These are phyloP conservation scores for Ophraella communa DNA, from an alignment of 2,888 invertebrate genomes.

Conservation along the genomic window DNA sequence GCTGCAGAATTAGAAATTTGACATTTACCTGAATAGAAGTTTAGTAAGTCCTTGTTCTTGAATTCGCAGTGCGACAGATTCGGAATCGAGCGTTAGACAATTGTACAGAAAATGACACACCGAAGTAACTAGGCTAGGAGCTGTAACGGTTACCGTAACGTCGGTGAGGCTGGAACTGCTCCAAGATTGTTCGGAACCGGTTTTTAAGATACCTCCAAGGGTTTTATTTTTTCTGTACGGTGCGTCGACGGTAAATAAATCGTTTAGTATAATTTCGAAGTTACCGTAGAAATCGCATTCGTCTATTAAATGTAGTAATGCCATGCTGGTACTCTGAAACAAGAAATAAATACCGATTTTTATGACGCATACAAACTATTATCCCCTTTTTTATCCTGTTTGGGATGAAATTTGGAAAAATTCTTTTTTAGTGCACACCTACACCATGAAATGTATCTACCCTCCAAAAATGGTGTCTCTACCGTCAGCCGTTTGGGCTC, in stretches of 20 bases:
- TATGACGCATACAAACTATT: too few species aligned
- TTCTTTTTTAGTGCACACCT: too few species aligned
- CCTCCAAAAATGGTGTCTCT: too few species aligned
- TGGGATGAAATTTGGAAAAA: too few species aligned
- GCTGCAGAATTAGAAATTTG: too few species aligned
- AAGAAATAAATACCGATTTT: slow-evolving; percentile 4
- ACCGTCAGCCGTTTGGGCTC: too few species aligned
- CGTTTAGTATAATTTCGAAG: slow-evolving; percentile 45
- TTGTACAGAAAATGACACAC: slow-evolving; percentile 60
- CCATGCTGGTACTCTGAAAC: slow-evolving; percentile 37
- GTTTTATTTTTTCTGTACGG: slow-evolving; percentile 17
- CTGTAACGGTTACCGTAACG: slow-evolving; percentile 49
- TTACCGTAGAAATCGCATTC: slow-evolving; percentile 52
- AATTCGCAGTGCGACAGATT: slow-evolving; percentile 56
- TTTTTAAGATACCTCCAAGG: slow-evolving; percentile 15
- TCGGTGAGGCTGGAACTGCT: slow-evolving; percentile 22
- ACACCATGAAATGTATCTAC: too few species aligned
- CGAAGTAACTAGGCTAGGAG: slow-evolving; percentile 61
- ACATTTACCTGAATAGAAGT: slow-evolving; percentile 61
- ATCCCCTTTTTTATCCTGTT: too few species aligned
- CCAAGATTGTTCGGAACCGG: slow-evolving; percentile 36
- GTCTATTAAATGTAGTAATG: slow-evolving; percentile 44
- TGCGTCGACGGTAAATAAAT: slow-evolving; percentile 44
- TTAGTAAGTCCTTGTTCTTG: slow-evolving; percentile 61
- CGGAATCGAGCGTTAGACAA: slow-evolving; percentile 57